Evolutionary conservation across 1,140 invertebrate genomes (phyloP), one percentile per base, ranked within the genome.

Genomic region (Chironomus tepperi): DNA sequence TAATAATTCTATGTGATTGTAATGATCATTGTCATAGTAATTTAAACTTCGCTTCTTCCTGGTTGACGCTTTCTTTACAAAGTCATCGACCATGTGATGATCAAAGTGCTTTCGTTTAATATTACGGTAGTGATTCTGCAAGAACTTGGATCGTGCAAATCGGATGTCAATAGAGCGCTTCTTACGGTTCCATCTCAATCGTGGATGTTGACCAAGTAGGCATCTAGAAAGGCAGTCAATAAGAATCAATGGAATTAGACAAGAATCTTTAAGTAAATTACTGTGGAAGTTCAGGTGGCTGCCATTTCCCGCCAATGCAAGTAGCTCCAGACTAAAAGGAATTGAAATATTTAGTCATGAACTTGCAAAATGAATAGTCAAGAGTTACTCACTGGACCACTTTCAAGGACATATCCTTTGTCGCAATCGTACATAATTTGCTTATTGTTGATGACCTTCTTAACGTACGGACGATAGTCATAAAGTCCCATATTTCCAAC

Each of bases 401-500:
- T 90, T 18, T 89, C 88, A 6, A 97, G 79, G 0, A 93, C 90
- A 79, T 93, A 96, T 0, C 95, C 95, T 79, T 94, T 93, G 76
- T 97, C 90, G 81, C 97, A 98, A 77, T 97, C 94, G 82, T 97
- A 98, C 89, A 96, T 94, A 42, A 98, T 98, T 81, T 98, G 94
- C 77, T 97, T 94, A 79, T 98, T 97, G 82, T 96, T 97, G 0
- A 89, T 84, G 74, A 93, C 90, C 84, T 95, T 96, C 78, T 89
- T 90, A 0, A 98, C 96, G 80, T 98, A 98, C 0, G 95, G 93
- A n/a, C 95, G 84, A 80, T 98, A 98, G 81, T 98, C 96, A 81
- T 98, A 98, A 43, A 97, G 87, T 0, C 97, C 97, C 94, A 98
- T 98, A 79, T 97, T 96, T 3, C 96, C 97, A 2, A 98, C 95